These are phyloP conservation scores for Nomada flava DNA, from an alignment of 2,888 invertebrate genomes.

Conservation along the genomic window DNA sequence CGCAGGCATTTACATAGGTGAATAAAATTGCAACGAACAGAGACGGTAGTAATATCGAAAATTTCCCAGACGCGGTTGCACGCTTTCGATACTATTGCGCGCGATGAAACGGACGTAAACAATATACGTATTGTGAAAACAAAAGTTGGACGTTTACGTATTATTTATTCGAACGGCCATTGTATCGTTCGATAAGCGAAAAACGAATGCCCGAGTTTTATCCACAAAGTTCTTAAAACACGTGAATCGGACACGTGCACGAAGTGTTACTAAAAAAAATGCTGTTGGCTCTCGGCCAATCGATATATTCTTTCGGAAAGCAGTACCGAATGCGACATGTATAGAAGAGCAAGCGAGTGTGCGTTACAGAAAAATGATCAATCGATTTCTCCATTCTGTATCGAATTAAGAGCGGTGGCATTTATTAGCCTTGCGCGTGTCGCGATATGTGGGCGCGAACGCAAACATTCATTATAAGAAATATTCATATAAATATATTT, in stretches of 20 bases:
- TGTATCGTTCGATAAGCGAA: constrained; percentile 24
- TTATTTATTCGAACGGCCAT: constrained; percentile 41
- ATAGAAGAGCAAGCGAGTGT: constrained; percentile 10
- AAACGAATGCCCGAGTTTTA: constrained; percentile 36
- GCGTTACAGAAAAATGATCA: constrained; percentile 36
- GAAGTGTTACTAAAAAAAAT: neutral
- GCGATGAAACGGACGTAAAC: neutral
- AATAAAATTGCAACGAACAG: constrained; percentile 27
- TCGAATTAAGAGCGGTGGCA: constrained; percentile 56
- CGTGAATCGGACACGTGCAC: constrained; percentile 30
- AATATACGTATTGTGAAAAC: constrained; percentile 1
- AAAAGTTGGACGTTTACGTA: constrained; percentile 18
- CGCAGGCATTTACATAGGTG: constrained; percentile 47
- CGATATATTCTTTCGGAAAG: constrained; percentile 5
- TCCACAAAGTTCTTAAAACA: constrained; percentile 18
- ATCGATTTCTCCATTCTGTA: constrained; percentile 51
- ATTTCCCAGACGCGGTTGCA: constrained; percentile 9
- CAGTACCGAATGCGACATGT: neutral
- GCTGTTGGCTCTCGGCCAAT: neutral
- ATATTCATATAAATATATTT: constrained; percentile 71
- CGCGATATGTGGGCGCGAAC: constrained; percentile 62
- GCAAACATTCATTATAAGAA: constrained; percentile 41
- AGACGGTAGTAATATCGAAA: constrained; percentile 1
- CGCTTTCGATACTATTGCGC: constrained; percentile 6
- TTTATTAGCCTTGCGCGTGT: constrained; percentile 69